Evolutionary conservation across 92 coral and sea anemone species (phyloP).

Genomic region (Paragorgia papillata): DNA sequence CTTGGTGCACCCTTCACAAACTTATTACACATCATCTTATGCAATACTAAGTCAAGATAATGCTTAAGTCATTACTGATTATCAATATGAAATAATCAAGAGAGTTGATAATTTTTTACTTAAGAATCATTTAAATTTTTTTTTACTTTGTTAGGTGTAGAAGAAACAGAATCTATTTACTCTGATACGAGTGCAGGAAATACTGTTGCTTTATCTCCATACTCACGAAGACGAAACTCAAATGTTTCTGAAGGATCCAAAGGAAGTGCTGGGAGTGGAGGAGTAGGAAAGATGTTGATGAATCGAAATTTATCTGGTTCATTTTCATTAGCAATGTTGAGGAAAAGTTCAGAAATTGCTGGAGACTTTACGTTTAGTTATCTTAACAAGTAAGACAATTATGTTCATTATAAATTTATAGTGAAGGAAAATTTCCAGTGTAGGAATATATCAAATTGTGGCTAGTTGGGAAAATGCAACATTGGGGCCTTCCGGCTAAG

Average conservation of each 20-base stretch:
- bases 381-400: conserved; percentile 24
- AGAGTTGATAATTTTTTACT: too few relatives aligned
- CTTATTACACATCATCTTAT: too few relatives aligned
- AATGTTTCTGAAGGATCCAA: conserved; percentile 37
- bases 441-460: too few relatives aligned
- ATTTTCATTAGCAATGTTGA: conserved; percentile 32
- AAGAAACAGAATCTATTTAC: conserved; percentile 33
- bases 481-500: too few relatives aligned
- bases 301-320: background rate
- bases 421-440: background rate
- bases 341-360: conserved; percentile 22
- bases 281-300: background rate
- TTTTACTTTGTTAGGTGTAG: conserved; percentile 31
- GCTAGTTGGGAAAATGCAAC: too few relatives aligned
- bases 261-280: conserved; percentile 37
- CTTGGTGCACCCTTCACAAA: too few relatives aligned
- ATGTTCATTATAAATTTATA: background rate
- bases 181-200: conserved; percentile 37
- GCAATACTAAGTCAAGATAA: too few relatives aligned
- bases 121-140: too few relatives aligned
- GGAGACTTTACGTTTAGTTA: conserved; percentile 25
- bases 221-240: conserved; percentile 39
- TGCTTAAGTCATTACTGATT: too few relatives aligned
- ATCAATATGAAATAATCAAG: too few relatives aligned
- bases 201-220: conserved; percentile 14